These are phyloP conservation scores for Cepaea hortensis DNA, from an alignment of 2,888 invertebrate genomes.

Conservation along the genomic window DNA sequence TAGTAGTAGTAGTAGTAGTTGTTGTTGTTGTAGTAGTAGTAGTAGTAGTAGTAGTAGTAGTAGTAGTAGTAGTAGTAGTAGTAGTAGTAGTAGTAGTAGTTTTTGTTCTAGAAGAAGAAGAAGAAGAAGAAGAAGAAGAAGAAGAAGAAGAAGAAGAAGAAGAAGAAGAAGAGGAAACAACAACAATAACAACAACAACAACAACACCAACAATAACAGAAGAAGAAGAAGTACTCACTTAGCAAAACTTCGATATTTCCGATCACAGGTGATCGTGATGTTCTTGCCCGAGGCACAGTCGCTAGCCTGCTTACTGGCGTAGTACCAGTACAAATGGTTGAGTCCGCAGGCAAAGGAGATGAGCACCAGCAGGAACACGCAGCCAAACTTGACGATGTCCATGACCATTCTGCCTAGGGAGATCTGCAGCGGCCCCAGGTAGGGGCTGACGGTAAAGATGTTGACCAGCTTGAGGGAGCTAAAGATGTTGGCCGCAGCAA, in stretches of 20 bases:
- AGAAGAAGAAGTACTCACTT: constrained; percentile 67
- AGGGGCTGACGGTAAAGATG: constrained; percentile 93
- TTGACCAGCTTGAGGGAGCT: constrained; percentile 93
- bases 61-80: too few relatives aligned
- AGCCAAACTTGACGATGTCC: constrained; percentile 94
- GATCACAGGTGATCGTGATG: constrained; percentile 72
- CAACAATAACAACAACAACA: not conserved
- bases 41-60: too few relatives aligned
- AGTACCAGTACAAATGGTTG: constrained; percentile 93
- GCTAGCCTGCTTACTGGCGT: constrained; percentile 47
- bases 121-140: not conserved
- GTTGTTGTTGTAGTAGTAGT: too few relatives aligned
- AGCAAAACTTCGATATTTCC: constrained; percentile 74
- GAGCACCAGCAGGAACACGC: constrained; percentile 85
- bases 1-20: too few relatives aligned
- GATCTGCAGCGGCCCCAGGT: constrained; percentile 94
- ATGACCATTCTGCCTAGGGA: constrained; percentile 86
- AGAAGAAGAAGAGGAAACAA: not conserved
- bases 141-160: not conserved
- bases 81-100: too few relatives aligned
- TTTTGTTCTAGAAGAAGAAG: not conserved
- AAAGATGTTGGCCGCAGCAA: constrained; percentile 98
- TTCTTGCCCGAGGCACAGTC: constrained; percentile 46
- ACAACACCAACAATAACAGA: not conserved
- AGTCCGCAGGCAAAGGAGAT: constrained; percentile 95